Percentiles rank a stretch among this genome's conserved stretches.
Conservation (phyloP, 1,140 invertebrate species). For the Aplysia californica region DNA sequence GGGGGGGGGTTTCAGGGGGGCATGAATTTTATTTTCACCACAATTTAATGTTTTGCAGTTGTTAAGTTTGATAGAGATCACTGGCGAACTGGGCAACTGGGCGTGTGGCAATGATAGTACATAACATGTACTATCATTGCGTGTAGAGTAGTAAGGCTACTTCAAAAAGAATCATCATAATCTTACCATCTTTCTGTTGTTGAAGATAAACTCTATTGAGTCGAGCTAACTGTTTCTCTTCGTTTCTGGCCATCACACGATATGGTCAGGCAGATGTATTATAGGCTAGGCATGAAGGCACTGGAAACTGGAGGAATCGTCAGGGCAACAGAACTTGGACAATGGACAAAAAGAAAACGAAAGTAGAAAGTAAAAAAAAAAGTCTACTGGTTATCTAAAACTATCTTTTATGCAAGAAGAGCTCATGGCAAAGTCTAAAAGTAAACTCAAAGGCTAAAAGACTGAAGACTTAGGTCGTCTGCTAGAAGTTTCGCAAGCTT, state of each 20-base stretch:
- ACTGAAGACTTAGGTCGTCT: no score
- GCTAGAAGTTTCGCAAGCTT: no score
- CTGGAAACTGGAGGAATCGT: not conserved
- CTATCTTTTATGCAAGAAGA: not conserved
- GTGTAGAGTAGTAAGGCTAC: no score
- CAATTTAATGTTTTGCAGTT: not conserved
- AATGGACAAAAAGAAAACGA: no score
- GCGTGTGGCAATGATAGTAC: no score
- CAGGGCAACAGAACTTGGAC: not conserved
- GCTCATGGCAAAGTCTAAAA: not conserved
- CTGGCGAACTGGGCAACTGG: no score
- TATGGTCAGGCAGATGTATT: not conserved
- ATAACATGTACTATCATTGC: no score
- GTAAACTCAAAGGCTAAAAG: not conserved
- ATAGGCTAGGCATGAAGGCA: not conserved
- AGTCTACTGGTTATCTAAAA: not conserved
- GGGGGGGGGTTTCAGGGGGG: no score
- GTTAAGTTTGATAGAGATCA: not conserved
- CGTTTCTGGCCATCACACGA: slow-evolving; percentile 56
- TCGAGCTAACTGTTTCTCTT: slow-evolving; percentile 58
- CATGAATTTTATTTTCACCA: not conserved
- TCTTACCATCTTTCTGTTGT: slow-evolving; percentile 46
- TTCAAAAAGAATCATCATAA: not conserved
- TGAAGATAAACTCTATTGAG: slow-evolving; percentile 53
- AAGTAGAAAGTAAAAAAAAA: not conserved